Percentiles rank a stretch among this genome's conserved stretches.
Conservation (phyloP, 1,140 invertebrate species). For the Drosophila arizonae region DNA sequence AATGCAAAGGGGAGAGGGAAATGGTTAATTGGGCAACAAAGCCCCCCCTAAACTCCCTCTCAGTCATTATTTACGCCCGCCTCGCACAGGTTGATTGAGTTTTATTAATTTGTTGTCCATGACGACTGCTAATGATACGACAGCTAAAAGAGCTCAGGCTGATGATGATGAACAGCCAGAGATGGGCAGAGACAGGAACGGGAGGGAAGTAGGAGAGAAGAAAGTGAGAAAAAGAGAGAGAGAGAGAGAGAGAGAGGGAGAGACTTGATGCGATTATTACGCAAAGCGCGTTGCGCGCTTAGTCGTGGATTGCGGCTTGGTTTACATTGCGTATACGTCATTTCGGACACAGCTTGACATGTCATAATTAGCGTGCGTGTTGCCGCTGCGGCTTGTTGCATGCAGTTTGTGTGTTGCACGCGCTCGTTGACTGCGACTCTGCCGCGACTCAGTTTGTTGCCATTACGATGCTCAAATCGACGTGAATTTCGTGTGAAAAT, state of each 20-base stretch:
- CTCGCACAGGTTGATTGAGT: constrained; percentile 55
- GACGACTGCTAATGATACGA: constrained; percentile 50
- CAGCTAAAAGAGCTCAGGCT: constrained; percentile 2
- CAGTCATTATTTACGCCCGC: constrained; percentile 1
- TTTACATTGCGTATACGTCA: constrained; percentile 71
- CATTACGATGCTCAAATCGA: constrained; percentile 71
- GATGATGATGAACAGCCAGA: constrained; percentile 6
- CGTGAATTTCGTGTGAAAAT: constrained; percentile 83
- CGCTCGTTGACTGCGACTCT: background rate
- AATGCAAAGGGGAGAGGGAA: background rate
- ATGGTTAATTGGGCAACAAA: constrained; percentile 5
- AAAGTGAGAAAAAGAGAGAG: constrained; percentile 5
- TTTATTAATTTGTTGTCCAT: constrained; percentile 72
- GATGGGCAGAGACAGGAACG: background rate
- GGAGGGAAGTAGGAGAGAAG: background rate
- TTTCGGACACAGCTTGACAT: constrained; percentile 60
- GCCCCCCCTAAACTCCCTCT: background rate
- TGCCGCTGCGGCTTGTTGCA: constrained; percentile 12
- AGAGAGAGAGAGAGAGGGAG: background rate
- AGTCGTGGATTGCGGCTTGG: constrained; percentile 48
- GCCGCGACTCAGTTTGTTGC: constrained; percentile 16
- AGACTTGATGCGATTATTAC: constrained; percentile 39
- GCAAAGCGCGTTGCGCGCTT: constrained; percentile 42
- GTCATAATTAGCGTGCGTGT: constrained; percentile 68
- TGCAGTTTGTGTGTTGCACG: background rate